Conservation (phyloP, 2,888 invertebrate species). For the Linhomoeus sp. region DNA sequence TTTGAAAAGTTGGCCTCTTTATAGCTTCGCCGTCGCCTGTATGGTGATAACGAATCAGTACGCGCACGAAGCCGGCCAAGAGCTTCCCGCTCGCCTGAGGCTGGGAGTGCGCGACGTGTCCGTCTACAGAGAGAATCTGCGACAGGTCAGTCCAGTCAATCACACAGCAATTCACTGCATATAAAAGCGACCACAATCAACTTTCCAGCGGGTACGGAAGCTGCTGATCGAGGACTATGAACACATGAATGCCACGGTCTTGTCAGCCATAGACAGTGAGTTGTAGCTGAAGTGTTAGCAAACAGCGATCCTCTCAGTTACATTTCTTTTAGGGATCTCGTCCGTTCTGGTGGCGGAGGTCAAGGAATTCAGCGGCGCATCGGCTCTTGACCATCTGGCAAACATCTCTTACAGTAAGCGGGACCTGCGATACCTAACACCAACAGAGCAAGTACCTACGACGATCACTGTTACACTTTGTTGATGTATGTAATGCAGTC, state of each 20-base stretch:
- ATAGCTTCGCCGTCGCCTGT: constrained; percentile 4
- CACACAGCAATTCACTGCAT: not conserved
- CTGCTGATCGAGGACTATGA: constrained; percentile 2
- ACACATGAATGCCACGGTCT: not conserved
- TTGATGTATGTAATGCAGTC: too few species aligned
- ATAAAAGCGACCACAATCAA: not conserved
- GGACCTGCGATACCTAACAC: too few species aligned
- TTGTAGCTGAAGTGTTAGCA: too few species aligned
- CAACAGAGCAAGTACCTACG: too few species aligned
- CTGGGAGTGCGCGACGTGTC: not conserved
- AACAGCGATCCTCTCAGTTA: too few species aligned
- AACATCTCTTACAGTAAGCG: not conserved
- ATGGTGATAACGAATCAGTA: constrained; percentile 5
- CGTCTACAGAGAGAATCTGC: not conserved
- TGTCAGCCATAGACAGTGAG: not conserved
- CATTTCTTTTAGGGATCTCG: not conserved
- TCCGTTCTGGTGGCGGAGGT: not conserved
- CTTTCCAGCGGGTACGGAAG: constrained; percentile 1
- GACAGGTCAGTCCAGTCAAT: too few species aligned
- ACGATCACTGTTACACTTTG: too few species aligned
- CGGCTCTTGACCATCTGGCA: not conserved
- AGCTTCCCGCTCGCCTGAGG: not conserved
- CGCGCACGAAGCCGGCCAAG: constrained; percentile 2
- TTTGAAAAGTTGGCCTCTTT: not conserved
- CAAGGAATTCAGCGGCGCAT: not conserved